Evolutionary conservation across 2,888 invertebrate genomes (phyloP), one percentile per base, ranked within the genome.

Genomic region (Orchestes rusci): DNA sequence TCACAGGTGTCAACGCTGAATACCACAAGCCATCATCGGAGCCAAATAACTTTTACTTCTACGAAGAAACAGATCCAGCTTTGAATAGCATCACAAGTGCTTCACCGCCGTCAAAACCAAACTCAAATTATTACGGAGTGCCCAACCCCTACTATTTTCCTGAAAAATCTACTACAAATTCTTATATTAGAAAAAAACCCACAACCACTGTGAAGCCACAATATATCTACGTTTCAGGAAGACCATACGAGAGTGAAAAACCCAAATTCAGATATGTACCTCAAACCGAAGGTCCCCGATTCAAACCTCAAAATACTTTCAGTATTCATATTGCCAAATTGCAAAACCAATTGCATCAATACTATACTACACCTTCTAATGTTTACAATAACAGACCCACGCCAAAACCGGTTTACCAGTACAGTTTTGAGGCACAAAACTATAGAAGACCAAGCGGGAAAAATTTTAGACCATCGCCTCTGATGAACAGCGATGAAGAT

Each of bases 321-420:
- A 79, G 76, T 53, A 73, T 77, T 53, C 80, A 82, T 65, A 77
- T 82, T 37, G 75, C 79, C 38, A 74, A 77, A 39, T 73, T 82
- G 50, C 76, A 79, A 52, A 76, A 81, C 54, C 80, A 81, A 16
- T 73, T 82, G 34, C 76, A 79, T 45, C 59, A 64, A 27, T 75
- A 76, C 53, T 79, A 75, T 52, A 76, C 75, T 7, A 56, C 59
- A 12, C 44, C 40, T 8, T 12, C n/a, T 30, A 18, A 16, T 4
- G 52, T 53, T 13, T 13, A 12, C 8, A 52, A 54, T 30, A 52
- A 54, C 32, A 53, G 55, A 35, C 56, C 60, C 13, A 48, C 39
- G 2, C 58, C 59, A 4, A 75, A 79, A 59, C 80, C 83, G 1
- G 73, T 80, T 4, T 85, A 84, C 60, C 84, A 85, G 60, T 86